Base-by-base conservation (phyloP, 2,113 vertebrate genomes). In the Furnarius figulus region DNA sequence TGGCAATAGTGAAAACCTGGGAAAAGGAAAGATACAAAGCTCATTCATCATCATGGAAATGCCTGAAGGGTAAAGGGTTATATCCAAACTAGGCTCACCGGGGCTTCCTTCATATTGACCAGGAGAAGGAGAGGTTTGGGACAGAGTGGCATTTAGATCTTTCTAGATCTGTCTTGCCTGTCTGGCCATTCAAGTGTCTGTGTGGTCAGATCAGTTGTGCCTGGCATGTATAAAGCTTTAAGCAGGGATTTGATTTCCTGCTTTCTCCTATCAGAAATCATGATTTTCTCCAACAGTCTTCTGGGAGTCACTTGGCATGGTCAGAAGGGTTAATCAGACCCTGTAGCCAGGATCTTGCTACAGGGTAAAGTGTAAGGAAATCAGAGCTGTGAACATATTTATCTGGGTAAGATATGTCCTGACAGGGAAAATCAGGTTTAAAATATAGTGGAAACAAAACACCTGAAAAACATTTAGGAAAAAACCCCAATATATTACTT, bases 371-470 rank as follows among this genome's bases (percentile, higher is more conserved):
- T 76, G 39, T 14, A 85, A 71, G 44, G 15, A 93, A 93, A 74
- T 21, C 17, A 74, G 30, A 71, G n/a, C 39, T 73, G 28, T 81
- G 40, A 30, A 90, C 21, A 5, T 95, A 50, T 92, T 89, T 33
- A 49, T 67, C 35, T 49, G 75, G 28, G 68, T 37, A 85, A 70
- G 30, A 50, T 80, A 58, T 83, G 21, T 73, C 83, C 65, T 74
- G 75, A 67, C n/a, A 59, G 39, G 35, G 23, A 50, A 86, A 66
- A 77, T 9, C 42, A 31, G 52, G 20, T 87, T 81, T 93, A 90
- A 93, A 93, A 88, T 84, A 86, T 44, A 87, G 80, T 56, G 87
- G 65, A 92, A 94, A 86, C 44, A 90, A 70, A 78, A 18, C n/a
- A 78, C 17, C 47, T 63, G 82, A 81, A 89, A 93, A 93, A 74